Evolutionary conservation across 2,888 invertebrate genomes (phyloP), one percentile per base, ranked within the genome.

Genomic region (Ernsta delagoae): DNA sequence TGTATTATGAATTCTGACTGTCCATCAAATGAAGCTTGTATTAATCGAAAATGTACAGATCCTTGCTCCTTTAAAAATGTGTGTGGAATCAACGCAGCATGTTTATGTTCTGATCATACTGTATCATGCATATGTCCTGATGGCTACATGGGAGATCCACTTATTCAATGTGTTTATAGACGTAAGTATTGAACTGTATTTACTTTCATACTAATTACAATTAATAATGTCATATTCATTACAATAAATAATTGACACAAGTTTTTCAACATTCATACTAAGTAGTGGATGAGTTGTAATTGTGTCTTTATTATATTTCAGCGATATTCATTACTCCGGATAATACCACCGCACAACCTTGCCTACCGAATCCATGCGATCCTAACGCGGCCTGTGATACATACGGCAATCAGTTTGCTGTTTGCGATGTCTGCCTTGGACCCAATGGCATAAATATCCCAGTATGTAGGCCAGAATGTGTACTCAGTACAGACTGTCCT

Each of bases 1-100:
- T 97, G 97, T 85, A 94, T 95, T n/a, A 95, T 96, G 78, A 97
- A 97, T 85, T 96, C 97, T 0, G 97, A 98, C 78, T 98, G 98
- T 85, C 93, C 95, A 9, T 87, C 94, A 4, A 94, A 96, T 75
- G 95, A 96, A 83, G 95, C 97, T 12, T 98, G 98, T 82, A 89
- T 97, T 11, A 95, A 97, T 78, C 94, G 95, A 77, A 95, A 96
- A 79, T 97, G 97, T 80, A 86, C 94, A 70, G 96, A 97, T 87
- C 96, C 97, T 31, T 98, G 97, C 81, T 83, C 92, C 5, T 88
- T 95, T 45, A 95, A 95, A 57, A 95, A 95, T 72, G 89, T 97
- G 54, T 98, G 98, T 82, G 98, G 98, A 64, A 91, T 96, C 9
- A 96, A 97, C 82, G 97, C 98, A 12, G 93, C 96, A 65, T 98